Evolutionary conservation across 2,113 vertebrate species (phyloP), one percentile per base, ranked within the genome.

Genomic region (Pungitius pungitius): DNA sequence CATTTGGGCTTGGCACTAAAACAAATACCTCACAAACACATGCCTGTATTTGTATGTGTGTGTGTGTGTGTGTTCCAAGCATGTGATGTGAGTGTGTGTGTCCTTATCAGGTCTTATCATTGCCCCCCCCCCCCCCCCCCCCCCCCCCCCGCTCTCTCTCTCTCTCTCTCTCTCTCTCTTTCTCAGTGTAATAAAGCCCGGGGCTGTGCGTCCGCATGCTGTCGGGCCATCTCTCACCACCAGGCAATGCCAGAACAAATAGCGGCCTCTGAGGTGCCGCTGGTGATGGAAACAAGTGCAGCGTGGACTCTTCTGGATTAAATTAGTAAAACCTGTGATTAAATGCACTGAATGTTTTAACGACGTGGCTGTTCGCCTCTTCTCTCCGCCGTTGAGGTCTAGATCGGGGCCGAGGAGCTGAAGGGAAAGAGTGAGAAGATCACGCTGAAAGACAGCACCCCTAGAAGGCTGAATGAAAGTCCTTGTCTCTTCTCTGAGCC

Each of bases 191-290:
- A 90, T 91, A 87, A 90, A 84, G 58, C 65, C 62, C 20, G 72
- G 69, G 49, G 70, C 73, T 24, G 81, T 54, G 68, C 22, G 83
- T 68, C 78, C 2, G 73, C 47, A 47, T 71, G 77, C 80, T 73
- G 35, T 56, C 85, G 75, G 58, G 58, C 79, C 78, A 82, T 89
- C 89, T 85, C 63, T 91, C 90, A 89, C 54, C 88, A 89, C 88
- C 83, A 89, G 35, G 84, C 78, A 90, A 90, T 92, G 90, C 84
- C 59, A 35, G 22, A 17, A 61, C 81, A 85, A 84, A 43, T 61
- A 76, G 73, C 59, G 61, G 68, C 78, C 42, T 81, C 81, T 88
- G 80, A 79, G 69, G 62, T 56, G 49, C 18, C 35, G 27, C 47
- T 71, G 54, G 65, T 35, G 55, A 67, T 35, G 56, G 13, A n/a